These are phyloP conservation scores for human DNA, from an alignment of 2,113 vertebrate species.

Conservation along the genomic window GRCh38 chr6:20571501-20572000, in stretches of 20 bases:
- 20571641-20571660: slow-evolving; percentile 13
- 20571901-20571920: background rate
- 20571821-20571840: background rate
- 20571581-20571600: background rate
- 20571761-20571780: background rate
- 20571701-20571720: background rate
- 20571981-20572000: slow-evolving; percentile 49
- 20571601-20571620: slow-evolving; percentile 36
- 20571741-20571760: background rate
- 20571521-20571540: slow-evolving; percentile 24
- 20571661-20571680: background rate
- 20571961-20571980: slow-evolving; percentile 46
- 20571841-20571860: background rate
- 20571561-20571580: background rate
- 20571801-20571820: background rate
- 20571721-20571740: background rate
- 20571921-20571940: slow-evolving; percentile 19
- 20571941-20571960: slow-evolving; percentile 45
- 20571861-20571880: background rate
- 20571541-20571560: background rate
- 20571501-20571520: background rate
- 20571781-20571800: background rate
- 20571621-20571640: background rate
- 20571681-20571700: background rate
- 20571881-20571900: slow-evolving; percentile 4